These are phyloP conservation scores for Calameuta filiformis DNA, from an alignment of 2,888 invertebrate genomes.

Conservation along the genomic window DNA sequence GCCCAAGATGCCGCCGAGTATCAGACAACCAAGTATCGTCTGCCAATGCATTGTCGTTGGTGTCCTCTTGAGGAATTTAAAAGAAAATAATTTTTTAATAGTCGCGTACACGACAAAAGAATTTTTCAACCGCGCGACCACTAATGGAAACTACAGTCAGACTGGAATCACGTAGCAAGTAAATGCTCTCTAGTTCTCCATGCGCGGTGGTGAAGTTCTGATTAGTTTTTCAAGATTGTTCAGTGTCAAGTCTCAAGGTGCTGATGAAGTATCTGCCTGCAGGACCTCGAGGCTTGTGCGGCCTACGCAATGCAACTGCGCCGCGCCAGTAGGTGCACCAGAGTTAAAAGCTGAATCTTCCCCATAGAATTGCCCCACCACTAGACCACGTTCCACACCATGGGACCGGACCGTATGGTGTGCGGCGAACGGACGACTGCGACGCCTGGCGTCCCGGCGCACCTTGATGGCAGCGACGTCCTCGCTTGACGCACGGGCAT, in stretches of 20 bases:
- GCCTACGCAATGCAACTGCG: constrained; percentile 40
- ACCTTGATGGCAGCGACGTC: background rate
- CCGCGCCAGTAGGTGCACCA: constrained; percentile 36
- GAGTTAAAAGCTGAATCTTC: constrained; percentile 40
- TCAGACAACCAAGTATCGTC: background rate
- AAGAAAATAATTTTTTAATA: background rate
- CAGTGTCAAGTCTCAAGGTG: background rate
- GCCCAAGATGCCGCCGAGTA: constrained; percentile 9
- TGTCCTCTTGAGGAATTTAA: background rate
- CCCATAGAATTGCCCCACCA: constrained; percentile 37
- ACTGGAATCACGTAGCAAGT: background rate
- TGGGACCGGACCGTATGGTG: constrained; percentile 13
- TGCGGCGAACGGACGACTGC: constrained; percentile 32
- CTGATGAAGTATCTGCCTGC: constrained; percentile 3
- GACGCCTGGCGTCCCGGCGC: constrained; percentile 21
- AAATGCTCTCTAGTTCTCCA: background rate
- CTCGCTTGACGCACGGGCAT: background rate
- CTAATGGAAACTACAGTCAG: background rate
- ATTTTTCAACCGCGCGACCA: background rate
- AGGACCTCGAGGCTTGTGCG: constrained; percentile 37
- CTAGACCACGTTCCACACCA: constrained; percentile 20
- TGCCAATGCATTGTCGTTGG: background rate
- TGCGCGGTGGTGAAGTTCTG: background rate
- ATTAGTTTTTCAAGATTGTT: background rate
- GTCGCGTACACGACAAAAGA: background rate